These are phyloP conservation scores for Hafferia zeledoni DNA, from an alignment of 2,797 vertebrate genomes.

Conservation along the genomic window DNA sequence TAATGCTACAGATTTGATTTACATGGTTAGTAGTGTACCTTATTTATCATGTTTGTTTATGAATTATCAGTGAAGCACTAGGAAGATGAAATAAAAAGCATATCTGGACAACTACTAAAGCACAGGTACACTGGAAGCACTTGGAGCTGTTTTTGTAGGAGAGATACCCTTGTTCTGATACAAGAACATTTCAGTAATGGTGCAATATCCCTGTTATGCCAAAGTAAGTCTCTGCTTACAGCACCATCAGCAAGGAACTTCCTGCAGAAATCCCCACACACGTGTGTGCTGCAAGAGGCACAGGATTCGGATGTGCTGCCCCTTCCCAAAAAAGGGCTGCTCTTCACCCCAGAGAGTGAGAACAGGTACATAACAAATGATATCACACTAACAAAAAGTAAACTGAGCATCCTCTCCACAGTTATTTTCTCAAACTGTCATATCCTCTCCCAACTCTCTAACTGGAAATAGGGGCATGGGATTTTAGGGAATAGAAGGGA, in stretches of 20 bases:
- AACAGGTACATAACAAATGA: not conserved
- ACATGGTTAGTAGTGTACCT: not conserved
- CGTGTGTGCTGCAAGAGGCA: not conserved
- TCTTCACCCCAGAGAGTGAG: not conserved
- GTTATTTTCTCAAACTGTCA: not conserved
- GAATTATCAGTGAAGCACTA: not conserved
- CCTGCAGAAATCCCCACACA: not conserved
- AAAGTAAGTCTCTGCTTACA: not conserved
- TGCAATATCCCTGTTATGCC: not conserved
- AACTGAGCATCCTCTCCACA: not conserved
- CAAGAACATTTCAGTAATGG: not conserved
- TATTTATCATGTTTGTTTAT: not conserved
- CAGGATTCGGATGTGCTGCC: not conserved
- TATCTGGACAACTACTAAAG: not conserved
- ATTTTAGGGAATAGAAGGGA: not conserved
- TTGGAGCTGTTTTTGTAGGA: not conserved
- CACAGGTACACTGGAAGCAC: not conserved
- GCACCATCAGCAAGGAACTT: not conserved
- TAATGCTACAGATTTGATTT: not conserved
- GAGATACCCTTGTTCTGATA: not conserved
- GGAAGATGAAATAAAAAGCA: not conserved
- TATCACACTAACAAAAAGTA: not conserved
- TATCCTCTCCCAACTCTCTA: not conserved
- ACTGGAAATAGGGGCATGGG: not conserved
- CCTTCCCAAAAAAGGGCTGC: not conserved